These are phyloP conservation scores for Anoncus sp. DNA, from an alignment of 2,888 invertebrate genomes.

Conservation along the genomic window DNA sequence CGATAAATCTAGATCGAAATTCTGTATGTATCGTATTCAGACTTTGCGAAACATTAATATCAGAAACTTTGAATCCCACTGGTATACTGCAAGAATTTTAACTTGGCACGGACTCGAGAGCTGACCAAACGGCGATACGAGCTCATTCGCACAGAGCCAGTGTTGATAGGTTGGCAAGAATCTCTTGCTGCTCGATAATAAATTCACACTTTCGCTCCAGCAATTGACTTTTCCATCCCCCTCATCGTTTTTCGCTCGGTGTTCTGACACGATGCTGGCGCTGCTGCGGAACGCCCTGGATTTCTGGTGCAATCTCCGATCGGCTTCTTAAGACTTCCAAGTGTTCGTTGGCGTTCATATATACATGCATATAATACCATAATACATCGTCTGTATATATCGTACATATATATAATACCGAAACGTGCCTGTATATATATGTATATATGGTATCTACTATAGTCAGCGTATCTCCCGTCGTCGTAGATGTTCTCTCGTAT, in stretches of 20 bases:
- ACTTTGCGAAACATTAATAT: conserved; percentile 11
- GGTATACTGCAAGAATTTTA: conserved; percentile 15
- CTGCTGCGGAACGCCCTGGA: conserved; percentile 34
- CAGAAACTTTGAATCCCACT: conserved; percentile 6
- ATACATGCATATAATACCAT: conserved; percentile 9
- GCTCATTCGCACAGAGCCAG: conserved; percentile 47
- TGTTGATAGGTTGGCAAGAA: conserved; percentile 54
- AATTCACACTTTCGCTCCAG: conserved; percentile 72
- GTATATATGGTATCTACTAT: conserved; percentile 11
- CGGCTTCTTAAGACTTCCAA: conserved; percentile 66
- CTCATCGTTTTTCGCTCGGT: conserved; percentile 39
- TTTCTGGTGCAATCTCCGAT: conserved; percentile 72
- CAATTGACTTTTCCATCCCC: conserved; percentile 71
- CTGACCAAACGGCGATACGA: conserved; percentile 77
- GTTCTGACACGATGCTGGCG: conserved; percentile 35
- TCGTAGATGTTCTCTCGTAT: conserved; percentile 38
- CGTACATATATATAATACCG: conserved; percentile 21
- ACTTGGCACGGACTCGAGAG: conserved; percentile 57
- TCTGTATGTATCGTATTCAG: conserved; percentile 2
- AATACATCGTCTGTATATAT: conserved; percentile 6
- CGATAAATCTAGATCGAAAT: conserved; percentile 21
- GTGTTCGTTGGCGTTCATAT: conserved; percentile 10
- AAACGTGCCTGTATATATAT: conserved; percentile 3
- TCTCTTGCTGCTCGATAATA: conserved; percentile 67
- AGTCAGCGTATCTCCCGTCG: conserved; percentile 47